A percentile compares a stretch with the other conserved stretches of the same genome.
These are phyloP conservation scores for Drosophila cracens DNA, from an alignment of 2,888 invertebrate species.

Conservation along the genomic window DNA sequence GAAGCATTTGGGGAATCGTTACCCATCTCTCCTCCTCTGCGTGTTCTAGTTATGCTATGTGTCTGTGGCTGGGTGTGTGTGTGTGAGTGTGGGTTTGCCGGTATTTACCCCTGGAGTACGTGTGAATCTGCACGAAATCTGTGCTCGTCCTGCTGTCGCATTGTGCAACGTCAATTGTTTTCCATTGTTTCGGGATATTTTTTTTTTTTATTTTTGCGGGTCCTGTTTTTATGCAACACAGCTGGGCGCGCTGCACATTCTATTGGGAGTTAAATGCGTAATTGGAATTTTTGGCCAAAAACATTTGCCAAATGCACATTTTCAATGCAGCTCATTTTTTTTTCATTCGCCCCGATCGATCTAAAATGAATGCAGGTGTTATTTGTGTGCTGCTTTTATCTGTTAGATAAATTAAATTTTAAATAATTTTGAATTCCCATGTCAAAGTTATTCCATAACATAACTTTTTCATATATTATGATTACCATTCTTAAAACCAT, in stretches of 20 bases:
- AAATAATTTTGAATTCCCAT: background rate
- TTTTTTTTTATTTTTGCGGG: background rate
- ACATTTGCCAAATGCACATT: constrained; percentile 14
- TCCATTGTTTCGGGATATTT: constrained; percentile 40
- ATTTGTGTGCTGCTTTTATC: constrained; percentile 7
- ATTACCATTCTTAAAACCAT: background rate
- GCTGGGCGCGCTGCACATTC: constrained; percentile 12
- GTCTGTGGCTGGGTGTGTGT: background rate
- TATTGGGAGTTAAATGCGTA: constrained; percentile 29
- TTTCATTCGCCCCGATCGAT: constrained; percentile 20
- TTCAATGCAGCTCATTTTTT: constrained; percentile 39
- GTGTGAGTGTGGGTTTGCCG: constrained; percentile 37
- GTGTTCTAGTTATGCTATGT: constrained; percentile 13
- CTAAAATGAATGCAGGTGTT: background rate
- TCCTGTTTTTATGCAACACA: constrained; percentile 14
- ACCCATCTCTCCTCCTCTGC: background rate
- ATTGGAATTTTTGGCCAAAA: constrained; percentile 28
- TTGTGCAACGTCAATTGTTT: constrained; percentile 67
- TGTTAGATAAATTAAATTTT: background rate
- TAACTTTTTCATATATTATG: too few species aligned
- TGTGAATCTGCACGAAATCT: constrained; percentile 66
- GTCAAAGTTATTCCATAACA: background rate
- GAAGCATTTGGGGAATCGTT: constrained; percentile 51
- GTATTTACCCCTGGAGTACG: constrained; percentile 70
- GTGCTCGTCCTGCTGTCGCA: constrained; percentile 40